Base-by-base conservation (phyloP, 2,888 invertebrate species). In the Lasioglossum morio region DNA sequence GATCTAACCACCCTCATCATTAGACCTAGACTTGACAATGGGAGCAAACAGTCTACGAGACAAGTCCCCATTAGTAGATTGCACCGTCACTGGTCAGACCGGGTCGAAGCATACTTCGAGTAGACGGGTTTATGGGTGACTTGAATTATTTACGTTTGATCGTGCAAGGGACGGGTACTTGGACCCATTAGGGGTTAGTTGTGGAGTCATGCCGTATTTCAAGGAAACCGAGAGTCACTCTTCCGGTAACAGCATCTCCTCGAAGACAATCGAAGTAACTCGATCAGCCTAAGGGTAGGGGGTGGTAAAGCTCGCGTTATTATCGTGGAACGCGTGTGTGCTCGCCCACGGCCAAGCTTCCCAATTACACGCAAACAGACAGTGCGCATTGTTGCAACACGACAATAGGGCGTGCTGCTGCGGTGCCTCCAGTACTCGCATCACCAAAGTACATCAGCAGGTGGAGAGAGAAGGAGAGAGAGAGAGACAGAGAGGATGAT, bases 301-400 rank as follows among this genome's bases (percentile, higher is more conserved):
- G 23, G 34, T 34, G 66, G 30, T 87, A 53, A 53, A n/a, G 53
- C 85, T 88, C 88, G 81, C 74, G 74, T 91, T 89, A 89, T 91
- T 85, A 90, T 88, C 85, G 83, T 72, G 79, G 69, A 74, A 73
- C 76, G 46, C 79, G 19, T 23, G 23, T 53, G 70, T 77, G 75
- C 77, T 57, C 30, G 75, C 53, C 48, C 53, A 82, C 34, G 43
- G 78, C 82, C 87, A 84, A 86, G 86, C 90, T 81, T 78, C 70
- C 89, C 89, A 91, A 90, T 91, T 91, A 91, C 84, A 88, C 82
- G 88, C 84, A 86, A 87, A 90, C 88, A 87, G 82, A 88, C 82
- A 75, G 82, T 23, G 48, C 70, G 88, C 81, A 87, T 86, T 80
- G 87, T 87, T 87, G 86, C 80, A 63, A 76, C 82, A 82, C 75